Conservation (phyloP, 2,113 vertebrate genomes). For the Electrona antarctica region DNA sequence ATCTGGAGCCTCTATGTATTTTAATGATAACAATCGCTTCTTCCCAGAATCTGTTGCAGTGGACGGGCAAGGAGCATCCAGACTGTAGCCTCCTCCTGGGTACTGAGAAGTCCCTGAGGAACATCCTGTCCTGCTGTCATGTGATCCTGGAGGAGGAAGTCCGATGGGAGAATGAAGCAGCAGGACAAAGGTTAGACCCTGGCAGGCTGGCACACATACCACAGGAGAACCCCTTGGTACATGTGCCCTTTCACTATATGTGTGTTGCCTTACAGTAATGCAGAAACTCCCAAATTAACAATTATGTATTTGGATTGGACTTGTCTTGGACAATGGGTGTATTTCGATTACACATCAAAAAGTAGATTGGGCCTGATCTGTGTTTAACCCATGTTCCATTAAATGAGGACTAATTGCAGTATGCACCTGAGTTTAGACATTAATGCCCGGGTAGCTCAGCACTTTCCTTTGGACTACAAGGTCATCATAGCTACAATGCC, state of each 20-base stretch:
- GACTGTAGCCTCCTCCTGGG: constrained; percentile 76
- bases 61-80: constrained; percentile 73
- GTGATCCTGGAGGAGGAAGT: constrained; percentile 70
- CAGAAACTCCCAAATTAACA: not conserved
- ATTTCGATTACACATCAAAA: not conserved
- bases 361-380: too few relatives aligned
- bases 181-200: constrained; percentile 46
- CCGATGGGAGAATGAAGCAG: constrained; percentile 56
- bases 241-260: not conserved
- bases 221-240: too few relatives aligned
- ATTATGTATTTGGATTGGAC: not conserved
- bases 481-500: too few relatives aligned
- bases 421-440: too few relatives aligned
- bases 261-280: not conserved
- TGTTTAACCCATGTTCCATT: too few relatives aligned
- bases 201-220: not conserved
- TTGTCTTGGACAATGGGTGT: not conserved
- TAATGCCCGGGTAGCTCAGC: too few relatives aligned
- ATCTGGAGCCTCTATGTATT: too few relatives aligned
- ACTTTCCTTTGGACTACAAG: too few relatives aligned
- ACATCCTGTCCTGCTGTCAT: constrained; percentile 73
- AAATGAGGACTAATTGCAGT: too few relatives aligned
- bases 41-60: constrained; percentile 71
- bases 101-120: constrained; percentile 66
- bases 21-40: too few relatives aligned